Conservation (phyloP, 2,888 invertebrate species). For the Temnothorax ravouxi region DNA sequence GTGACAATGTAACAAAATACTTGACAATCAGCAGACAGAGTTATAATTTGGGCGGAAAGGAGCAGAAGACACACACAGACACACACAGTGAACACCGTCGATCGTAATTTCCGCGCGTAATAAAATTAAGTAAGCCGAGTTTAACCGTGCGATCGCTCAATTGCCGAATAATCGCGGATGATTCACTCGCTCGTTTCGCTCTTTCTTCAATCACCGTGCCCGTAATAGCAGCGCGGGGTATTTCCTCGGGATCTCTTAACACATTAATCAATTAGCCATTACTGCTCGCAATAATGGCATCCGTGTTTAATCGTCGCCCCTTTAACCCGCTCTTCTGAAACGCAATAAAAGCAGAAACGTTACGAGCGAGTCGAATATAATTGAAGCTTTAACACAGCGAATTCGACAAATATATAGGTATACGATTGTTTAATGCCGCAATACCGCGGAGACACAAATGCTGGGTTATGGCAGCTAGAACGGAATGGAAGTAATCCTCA, state of each 20-base stretch:
- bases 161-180: constrained; percentile 42
- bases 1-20: constrained; percentile 19
- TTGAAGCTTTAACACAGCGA: constrained; percentile 2
- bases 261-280: constrained; percentile 45
- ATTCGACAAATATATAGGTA: constrained; percentile 26
- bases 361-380: constrained; percentile 16
- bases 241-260: constrained; percentile 25
- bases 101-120: constrained; percentile 1
- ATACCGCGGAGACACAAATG: neutral
- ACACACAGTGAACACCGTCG: neutral
- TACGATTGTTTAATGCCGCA: constrained; percentile 30
- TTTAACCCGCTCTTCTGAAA: constrained; percentile 1
- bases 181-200: constrained; percentile 13
- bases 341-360: constrained; percentile 19
- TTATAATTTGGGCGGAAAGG: neutral
- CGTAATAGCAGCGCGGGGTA: constrained; percentile 3
- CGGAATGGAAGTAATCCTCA: constrained; percentile 36
- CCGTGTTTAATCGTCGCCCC: constrained; percentile 32
- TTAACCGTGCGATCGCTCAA: constrained; percentile 27
- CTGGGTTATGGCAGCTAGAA: neutral
- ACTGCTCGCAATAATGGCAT: constrained; percentile 33
- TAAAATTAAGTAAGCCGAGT: constrained; percentile 23
- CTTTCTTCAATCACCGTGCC: neutral
- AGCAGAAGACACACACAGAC: neutral
- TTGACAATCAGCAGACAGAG: neutral